Evolutionary conservation across 2,888 invertebrate genomes (phyloP).

Genomic region (Drosophila demipolita): DNA sequence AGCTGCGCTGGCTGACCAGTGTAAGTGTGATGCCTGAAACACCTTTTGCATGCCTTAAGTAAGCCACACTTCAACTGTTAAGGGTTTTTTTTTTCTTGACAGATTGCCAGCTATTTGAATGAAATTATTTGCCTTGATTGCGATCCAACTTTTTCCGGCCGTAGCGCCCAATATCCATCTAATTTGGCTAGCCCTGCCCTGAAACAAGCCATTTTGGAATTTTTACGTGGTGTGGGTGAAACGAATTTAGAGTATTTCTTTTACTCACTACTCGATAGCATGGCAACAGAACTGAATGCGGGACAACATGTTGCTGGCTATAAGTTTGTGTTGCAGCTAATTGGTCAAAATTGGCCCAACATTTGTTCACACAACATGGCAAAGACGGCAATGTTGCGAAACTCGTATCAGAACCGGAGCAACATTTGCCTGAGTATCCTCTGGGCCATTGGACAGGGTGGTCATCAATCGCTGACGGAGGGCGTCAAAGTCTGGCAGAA

Average conservation of each 20-base stretch:
- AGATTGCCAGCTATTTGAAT: slow-evolving; percentile 81
- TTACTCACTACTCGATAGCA: slow-evolving; percentile 89
- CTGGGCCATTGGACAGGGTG: slow-evolving; percentile 92
- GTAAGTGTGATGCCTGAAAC: slow-evolving; percentile 84
- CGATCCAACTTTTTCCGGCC: slow-evolving; percentile 82
- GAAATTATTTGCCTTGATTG: slow-evolving; percentile 76
- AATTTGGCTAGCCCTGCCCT: slow-evolving; percentile 73
- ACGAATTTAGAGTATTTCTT: slow-evolving; percentile 89
- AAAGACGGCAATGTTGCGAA: slow-evolving; percentile 88
- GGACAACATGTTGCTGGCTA: slow-evolving; percentile 87
- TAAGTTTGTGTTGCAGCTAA: slow-evolving; percentile 89
- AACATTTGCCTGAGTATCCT: slow-evolving; percentile 90
- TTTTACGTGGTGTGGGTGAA: slow-evolving; percentile 87
- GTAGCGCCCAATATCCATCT: slow-evolving; percentile 80
- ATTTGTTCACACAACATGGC: slow-evolving; percentile 87
- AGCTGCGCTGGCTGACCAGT: slow-evolving; percentile 90
- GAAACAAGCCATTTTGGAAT: slow-evolving; percentile 69
- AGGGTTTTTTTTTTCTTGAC: not conserved
- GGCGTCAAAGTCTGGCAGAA: slow-evolving; percentile 92
- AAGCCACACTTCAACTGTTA: not conserved
- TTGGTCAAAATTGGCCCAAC: slow-evolving; percentile 89
- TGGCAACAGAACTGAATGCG: slow-evolving; percentile 91
- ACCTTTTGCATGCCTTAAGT: not conserved
- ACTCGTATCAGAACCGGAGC: slow-evolving; percentile 92
- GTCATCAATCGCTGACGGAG: slow-evolving; percentile 87